phyloP scores from a whole-genome alignment of 2,888 invertebrate genomes.

The Dendrolimus pini region DNA sequence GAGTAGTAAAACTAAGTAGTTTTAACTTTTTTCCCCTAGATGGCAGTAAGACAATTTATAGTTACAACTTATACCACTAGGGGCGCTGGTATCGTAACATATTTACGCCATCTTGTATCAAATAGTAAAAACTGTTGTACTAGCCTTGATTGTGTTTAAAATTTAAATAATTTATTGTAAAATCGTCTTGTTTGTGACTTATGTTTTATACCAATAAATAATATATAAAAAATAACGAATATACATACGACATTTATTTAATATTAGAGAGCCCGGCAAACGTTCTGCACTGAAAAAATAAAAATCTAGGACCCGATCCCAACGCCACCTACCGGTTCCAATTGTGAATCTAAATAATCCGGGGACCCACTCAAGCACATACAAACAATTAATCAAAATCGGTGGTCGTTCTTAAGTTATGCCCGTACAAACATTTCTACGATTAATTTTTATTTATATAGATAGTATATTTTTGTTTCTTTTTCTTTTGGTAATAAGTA shows the following conservation, averaged over 20 bases:
- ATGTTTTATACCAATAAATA: background rate
- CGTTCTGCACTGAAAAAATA: too few relatives aligned
- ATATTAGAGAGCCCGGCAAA: too few relatives aligned
- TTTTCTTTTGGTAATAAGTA: too few relatives aligned
- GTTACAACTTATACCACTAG: conserved; percentile 9
- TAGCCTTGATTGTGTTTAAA: background rate
- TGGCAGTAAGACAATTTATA: conserved; percentile 11
- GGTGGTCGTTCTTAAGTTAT: too few relatives aligned
- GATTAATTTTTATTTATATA: too few relatives aligned
- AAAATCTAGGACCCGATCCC: too few relatives aligned
- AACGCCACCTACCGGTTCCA: too few relatives aligned
- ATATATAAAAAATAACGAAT: background rate
- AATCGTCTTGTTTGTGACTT: background rate
- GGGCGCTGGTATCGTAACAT: conserved; percentile 12
- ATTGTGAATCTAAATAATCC: too few relatives aligned
- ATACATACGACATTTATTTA: background rate
- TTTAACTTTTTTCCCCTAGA: conserved; percentile 16
- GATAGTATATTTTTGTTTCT: too few relatives aligned
- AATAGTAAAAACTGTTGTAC: conserved; percentile 23
- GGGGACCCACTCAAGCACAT: too few relatives aligned
- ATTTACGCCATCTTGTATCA: conserved; percentile 29
- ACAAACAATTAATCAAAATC: too few relatives aligned
- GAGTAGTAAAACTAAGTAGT: conserved; percentile 13
- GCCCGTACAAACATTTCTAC: too few relatives aligned
- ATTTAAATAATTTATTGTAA: conserved; percentile 7